Percentiles rank a stretch among this genome's conserved stretches.
These are phyloP conservation scores for Leptinotarsa lineolata DNA, from an alignment of 1,140 invertebrate species.

Conservation along the genomic window DNA sequence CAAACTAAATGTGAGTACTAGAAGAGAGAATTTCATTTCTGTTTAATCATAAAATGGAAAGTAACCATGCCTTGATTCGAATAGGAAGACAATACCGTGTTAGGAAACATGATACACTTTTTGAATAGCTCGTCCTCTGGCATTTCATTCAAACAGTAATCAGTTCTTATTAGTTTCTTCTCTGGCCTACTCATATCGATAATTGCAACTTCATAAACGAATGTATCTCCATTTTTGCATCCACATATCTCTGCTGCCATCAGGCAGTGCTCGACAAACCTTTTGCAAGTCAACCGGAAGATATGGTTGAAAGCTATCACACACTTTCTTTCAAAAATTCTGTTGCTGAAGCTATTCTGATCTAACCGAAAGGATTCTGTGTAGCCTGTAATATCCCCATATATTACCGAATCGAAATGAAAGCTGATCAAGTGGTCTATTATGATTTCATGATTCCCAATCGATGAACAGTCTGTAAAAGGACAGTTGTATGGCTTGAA, in stretches of 20 bases:
- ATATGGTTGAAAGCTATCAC: slow-evolving; percentile 38
- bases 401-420: slow-evolving; percentile 39
- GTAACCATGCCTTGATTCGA: slow-evolving; percentile 43
- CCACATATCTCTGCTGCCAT: slow-evolving; percentile 47
- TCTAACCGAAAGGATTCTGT: slow-evolving; percentile 39
- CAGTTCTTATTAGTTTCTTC: slow-evolving; percentile 42
- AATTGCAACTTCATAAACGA: slow-evolving; percentile 44
- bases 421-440: slow-evolving; percentile 36
- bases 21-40: slow-evolving; percentile 7
- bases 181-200: slow-evolving; percentile 43
- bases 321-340: slow-evolving; percentile 35
- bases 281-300: slow-evolving; percentile 41
- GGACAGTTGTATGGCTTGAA: slow-evolving; percentile 47
- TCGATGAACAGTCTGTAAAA: slow-evolving; percentile 37
- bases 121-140: slow-evolving; percentile 45
- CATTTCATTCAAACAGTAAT: slow-evolving; percentile 46
- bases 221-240: slow-evolving; percentile 36
- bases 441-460: slow-evolving; percentile 39
- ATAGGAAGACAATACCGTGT: slow-evolving; percentile 42
- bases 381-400: slow-evolving; percentile 34
- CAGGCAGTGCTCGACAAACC: slow-evolving; percentile 42
- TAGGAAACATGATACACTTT: slow-evolving; percentile 45
- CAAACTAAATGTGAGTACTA: too few species aligned
- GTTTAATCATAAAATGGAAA: slow-evolving; percentile 41
- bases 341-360: slow-evolving; percentile 29